A percentile compares a stretch with the other conserved stretches of the same genome.
Conservation (phyloP, 2,797 vertebrate genomes). For the Xerus rutilus region DNA sequence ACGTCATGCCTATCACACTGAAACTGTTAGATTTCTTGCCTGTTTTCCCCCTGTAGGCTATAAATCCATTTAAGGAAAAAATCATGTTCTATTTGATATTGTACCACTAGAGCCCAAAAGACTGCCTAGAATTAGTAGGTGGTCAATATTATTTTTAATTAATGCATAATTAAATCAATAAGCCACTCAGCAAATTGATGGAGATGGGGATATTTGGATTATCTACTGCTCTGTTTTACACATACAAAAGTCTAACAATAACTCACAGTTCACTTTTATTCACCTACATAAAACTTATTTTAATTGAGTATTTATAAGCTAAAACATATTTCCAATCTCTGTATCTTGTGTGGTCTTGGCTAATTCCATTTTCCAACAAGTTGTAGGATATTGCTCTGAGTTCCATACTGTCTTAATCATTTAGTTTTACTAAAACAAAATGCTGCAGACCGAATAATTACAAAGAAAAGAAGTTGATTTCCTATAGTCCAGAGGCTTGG, state of each 20-base stretch:
- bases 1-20: neutral
- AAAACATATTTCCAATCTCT: neutral
- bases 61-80: neutral
- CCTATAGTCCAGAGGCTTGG: neutral
- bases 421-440: neutral
- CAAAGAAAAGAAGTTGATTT: neutral
- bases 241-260: neutral
- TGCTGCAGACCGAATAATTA: neutral
- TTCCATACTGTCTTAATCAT: neutral
- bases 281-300: neutral
- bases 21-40: slow-evolving; percentile 1
- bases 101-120: neutral
- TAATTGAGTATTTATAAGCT: neutral
- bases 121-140: neutral
- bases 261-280: neutral
- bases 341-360: neutral
- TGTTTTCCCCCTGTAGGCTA: neutral
- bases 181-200: neutral
- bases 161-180: slow-evolving; percentile 28
- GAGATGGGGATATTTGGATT: neutral
- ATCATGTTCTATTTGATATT: neutral
- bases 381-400: slow-evolving; percentile 5
- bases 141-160: slow-evolving; percentile 46
- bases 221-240: slow-evolving; percentile 1
- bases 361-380: slow-evolving; percentile 1